phyloP scores from a whole-genome alignment of 1,140 invertebrate species.

The Zaprionus davidi region DNA sequence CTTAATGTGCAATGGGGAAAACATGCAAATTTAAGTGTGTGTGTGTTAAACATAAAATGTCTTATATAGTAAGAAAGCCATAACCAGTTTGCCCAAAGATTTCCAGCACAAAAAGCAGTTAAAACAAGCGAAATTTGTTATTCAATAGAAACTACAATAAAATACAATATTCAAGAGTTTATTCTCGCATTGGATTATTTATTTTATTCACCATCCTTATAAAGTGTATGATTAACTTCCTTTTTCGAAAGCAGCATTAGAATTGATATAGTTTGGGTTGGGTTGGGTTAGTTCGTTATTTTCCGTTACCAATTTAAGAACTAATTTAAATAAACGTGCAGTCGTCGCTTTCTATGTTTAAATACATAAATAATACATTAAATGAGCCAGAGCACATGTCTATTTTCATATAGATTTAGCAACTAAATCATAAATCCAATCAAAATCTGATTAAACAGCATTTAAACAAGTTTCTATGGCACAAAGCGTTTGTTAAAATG shows the following conservation, averaged over 20 bases:
- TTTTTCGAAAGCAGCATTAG: slow-evolving; percentile 30
- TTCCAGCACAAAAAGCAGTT: slow-evolving; percentile 12
- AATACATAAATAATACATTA: slow-evolving; percentile 34
- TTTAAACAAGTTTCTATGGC: slow-evolving; percentile 25
- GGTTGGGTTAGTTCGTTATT: slow-evolving; percentile 1
- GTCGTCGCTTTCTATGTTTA: slow-evolving; percentile 14
- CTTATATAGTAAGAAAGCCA: slow-evolving; percentile 12
- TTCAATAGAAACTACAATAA: slow-evolving; percentile 43
- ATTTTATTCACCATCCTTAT: slow-evolving; percentile 37
- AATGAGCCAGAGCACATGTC: slow-evolving; percentile 1
- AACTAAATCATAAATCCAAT: neutral
- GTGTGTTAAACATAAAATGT: slow-evolving; percentile 12
- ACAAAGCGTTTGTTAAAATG: slow-evolving; percentile 19
- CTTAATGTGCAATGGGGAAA: slow-evolving; percentile 12
- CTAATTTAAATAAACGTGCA: slow-evolving; percentile 50
- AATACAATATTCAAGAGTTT: slow-evolving; percentile 45
- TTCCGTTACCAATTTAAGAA: slow-evolving; percentile 36
- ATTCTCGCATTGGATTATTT: slow-evolving; percentile 35
- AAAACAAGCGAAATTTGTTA: slow-evolving; percentile 7
- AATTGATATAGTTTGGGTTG: slow-evolving; percentile 2
- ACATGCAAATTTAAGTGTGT: slow-evolving; percentile 27
- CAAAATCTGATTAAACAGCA: neutral
- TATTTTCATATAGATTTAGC: slow-evolving; percentile 18
- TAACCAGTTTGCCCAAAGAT: slow-evolving; percentile 24
- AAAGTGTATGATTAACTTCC: slow-evolving; percentile 21